These are phyloP conservation scores for Leuctra nigra DNA, from an alignment of 2,888 invertebrate species.

Conservation along the genomic window DNA sequence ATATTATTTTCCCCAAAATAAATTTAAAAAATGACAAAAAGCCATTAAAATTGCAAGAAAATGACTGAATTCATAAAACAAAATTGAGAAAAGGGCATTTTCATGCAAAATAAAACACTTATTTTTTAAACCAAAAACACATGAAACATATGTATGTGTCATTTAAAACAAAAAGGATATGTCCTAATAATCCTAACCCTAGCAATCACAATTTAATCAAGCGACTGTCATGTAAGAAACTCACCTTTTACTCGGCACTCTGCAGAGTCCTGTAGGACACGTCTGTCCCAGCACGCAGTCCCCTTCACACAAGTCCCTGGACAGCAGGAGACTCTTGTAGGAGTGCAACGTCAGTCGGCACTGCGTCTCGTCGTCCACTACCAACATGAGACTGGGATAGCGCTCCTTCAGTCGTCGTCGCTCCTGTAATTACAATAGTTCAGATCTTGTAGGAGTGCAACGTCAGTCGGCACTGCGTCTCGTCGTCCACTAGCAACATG, in stretches of 20 bases:
- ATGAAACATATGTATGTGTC: no score
- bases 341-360: conserved; percentile 73
- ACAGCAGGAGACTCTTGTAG: conserved; percentile 73
- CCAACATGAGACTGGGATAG: conserved; percentile 70
- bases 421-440: conserved; percentile 62
- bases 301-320: conserved; percentile 79
- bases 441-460: conserved; percentile 80
- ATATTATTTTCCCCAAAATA: no score
- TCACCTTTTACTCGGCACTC: conserved; percentile 44
- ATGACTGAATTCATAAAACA: no score
- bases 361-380: conserved; percentile 65
- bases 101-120: no score
- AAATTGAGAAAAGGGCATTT: no score
- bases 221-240: background rate
- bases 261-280: conserved; percentile 74
- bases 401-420: conserved; percentile 75
- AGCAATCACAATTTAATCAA: no score
- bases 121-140: no score
- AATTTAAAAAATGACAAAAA: no score
- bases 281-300: conserved; percentile 76
- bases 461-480: conserved; percentile 67
- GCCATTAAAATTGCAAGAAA: no score
- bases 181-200: no score
- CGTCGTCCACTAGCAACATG: conserved; percentile 63
- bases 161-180: no score